Percentiles rank a stretch among this genome's conserved stretches.
Conservation (phyloP, 92 coral and sea anemone genomes). For the Siderastrea radians region DNA sequence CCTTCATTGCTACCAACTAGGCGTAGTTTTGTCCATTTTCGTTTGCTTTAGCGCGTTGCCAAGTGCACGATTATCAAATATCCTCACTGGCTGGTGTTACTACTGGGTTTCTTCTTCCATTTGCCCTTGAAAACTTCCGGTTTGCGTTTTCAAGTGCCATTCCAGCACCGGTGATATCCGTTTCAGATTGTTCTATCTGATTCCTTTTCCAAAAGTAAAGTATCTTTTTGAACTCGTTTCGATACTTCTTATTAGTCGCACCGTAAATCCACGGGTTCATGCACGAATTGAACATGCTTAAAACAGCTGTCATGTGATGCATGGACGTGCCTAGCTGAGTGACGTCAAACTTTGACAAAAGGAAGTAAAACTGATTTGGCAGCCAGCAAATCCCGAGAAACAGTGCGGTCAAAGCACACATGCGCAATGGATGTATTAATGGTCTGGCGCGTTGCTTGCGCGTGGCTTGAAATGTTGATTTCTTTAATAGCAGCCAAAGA, state of each 20-base stretch:
- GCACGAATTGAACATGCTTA: conserved; percentile 80
- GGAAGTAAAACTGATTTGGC: conserved; percentile 84
- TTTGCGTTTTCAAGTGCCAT: background rate
- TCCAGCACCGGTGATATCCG: background rate
- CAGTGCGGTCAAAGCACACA: conserved; percentile 82
- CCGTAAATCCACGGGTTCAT: conserved; percentile 87
- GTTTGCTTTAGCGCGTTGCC: too few species aligned
- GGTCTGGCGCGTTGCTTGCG: background rate
- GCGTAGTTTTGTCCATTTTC: too few species aligned
- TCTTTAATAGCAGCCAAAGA: background rate
- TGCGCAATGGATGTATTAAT: conserved; percentile 64
- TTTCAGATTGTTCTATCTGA: background rate
- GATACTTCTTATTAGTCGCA: conserved; percentile 72
- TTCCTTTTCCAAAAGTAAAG: conserved; percentile 28
- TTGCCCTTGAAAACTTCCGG: background rate
- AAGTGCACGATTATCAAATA: too few species aligned
- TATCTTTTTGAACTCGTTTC: conserved; percentile 53
- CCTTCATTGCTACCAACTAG: too few species aligned
- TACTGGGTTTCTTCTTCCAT: background rate
- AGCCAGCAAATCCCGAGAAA: conserved; percentile 81
- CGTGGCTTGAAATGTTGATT: background rate
- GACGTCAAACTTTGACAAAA: conserved; percentile 73
- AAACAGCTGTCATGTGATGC: conserved; percentile 77
- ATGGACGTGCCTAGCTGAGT: conserved; percentile 62
- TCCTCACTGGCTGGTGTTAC: background rate